Evolutionary conservation across 2,113 vertebrate genomes (phyloP).

Genomic region (Hystrix brachyura): DNA sequence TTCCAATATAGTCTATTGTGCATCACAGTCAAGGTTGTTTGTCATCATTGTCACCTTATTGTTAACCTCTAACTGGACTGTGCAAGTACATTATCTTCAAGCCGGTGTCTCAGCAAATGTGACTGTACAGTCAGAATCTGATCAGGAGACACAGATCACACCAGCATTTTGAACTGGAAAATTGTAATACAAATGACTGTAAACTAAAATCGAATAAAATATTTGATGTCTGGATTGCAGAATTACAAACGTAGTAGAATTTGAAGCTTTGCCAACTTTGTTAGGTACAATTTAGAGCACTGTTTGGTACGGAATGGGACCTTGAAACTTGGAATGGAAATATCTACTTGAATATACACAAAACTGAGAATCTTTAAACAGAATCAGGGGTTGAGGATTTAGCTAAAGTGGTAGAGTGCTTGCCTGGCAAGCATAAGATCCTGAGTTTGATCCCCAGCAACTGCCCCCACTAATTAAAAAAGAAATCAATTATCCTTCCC

Average conservation of each 20-base stretch:
- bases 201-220: not conserved
- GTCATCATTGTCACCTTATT: not conserved
- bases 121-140: not conserved
- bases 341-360: not conserved
- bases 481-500: not conserved
- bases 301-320: not conserved
- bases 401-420: too few relatives aligned
- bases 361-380: not conserved
- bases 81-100: not conserved
- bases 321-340: not conserved
- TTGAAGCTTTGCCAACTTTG: not conserved
- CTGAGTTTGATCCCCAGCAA: too few relatives aligned
- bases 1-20: not conserved
- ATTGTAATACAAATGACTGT: not conserved
- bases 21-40: not conserved
- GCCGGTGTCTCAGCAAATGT: not conserved
- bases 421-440: too few relatives aligned
- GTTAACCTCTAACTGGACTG: not conserved
- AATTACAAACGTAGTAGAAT: not conserved
- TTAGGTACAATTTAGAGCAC: not conserved
- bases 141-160: not conserved
- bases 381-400: not conserved
- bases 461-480: too few relatives aligned
- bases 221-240: not conserved
- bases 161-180: not conserved